Conservation (phyloP, 1,140 invertebrate genomes). For the Heliconius nattereri region DNA sequence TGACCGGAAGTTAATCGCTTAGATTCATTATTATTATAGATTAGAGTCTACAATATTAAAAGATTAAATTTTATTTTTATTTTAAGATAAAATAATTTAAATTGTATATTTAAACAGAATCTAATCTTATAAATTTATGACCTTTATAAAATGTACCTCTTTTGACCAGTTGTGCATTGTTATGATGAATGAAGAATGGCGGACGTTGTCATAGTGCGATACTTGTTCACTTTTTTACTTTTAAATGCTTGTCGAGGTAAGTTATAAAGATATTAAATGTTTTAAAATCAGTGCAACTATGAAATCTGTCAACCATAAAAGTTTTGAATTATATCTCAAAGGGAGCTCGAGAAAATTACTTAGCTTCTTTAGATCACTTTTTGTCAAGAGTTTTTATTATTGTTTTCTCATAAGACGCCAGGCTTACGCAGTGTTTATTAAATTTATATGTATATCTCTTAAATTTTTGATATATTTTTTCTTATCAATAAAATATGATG, state of each 20-base stretch:
- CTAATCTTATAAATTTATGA: not conserved
- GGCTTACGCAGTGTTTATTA: not conserved
- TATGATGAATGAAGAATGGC: conserved; percentile 81
- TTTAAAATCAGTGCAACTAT: conserved; percentile 24
- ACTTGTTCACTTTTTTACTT: conserved; percentile 78
- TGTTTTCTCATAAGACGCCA: conserved; percentile 42
- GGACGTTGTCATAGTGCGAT: conserved; percentile 78
- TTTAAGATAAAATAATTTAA: not conserved
- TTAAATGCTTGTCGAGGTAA: conserved; percentile 74
- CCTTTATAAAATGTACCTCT: not conserved
- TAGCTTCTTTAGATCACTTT: conserved; percentile 37
- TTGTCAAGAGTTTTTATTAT: conserved; percentile 46
- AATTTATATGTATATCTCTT: not conserved
- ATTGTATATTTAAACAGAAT: not conserved
- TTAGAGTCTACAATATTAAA: not conserved
- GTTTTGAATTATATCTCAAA: conserved; percentile 16
- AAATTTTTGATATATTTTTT: not conserved
- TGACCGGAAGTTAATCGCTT: not conserved
- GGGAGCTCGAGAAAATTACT: conserved; percentile 29
- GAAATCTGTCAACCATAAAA: conserved; percentile 32
- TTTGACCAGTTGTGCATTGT: conserved; percentile 60
- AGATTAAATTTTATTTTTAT: not conserved
- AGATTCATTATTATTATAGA: not conserved
- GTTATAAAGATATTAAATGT: conserved; percentile 43
- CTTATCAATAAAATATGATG: not conserved